Percentiles rank a stretch among this genome's conserved stretches.
These are phyloP conservation scores for Chrysemys picta DNA, from an alignment of 2,113 vertebrate species.

Conservation along the genomic window DNA sequence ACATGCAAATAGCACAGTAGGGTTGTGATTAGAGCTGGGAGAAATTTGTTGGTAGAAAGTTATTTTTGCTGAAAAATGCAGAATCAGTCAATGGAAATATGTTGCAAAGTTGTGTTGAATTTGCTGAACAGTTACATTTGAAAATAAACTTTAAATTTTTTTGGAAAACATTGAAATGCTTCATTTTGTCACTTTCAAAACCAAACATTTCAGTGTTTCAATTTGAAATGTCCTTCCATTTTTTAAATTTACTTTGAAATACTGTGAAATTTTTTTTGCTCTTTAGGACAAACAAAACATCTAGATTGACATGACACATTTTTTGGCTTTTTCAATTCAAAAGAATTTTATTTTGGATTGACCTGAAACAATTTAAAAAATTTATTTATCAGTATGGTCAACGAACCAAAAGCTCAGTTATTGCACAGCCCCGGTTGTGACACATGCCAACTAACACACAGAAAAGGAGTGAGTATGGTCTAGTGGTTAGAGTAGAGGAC, in stretches of 20 bases:
- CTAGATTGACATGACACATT: background rate
- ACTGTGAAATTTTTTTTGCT: background rate
- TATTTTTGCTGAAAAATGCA: background rate
- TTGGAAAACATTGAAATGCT: no score
- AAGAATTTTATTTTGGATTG: background rate
- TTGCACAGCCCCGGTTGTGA: no score
- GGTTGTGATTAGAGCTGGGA: background rate
- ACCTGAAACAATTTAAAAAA: background rate
- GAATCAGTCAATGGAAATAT: background rate
- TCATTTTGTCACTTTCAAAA: no score
- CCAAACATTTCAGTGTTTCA: no score
- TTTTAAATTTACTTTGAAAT: background rate
- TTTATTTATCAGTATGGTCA: background rate
- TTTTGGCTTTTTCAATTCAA: background rate
- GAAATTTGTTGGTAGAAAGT: background rate
- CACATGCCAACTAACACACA: background rate
- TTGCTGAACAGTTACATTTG: background rate
- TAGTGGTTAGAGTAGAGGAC: background rate
- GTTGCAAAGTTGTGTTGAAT: background rate
- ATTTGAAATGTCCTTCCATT: no score
- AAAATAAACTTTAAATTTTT: background rate
- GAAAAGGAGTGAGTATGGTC: background rate
- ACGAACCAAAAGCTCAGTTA: background rate
- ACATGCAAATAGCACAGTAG: slow-evolving; percentile 8
- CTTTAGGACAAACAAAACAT: background rate